phyloP scores from a whole-genome alignment of 1,140 invertebrate species.

The Euwallacea similis region DNA sequence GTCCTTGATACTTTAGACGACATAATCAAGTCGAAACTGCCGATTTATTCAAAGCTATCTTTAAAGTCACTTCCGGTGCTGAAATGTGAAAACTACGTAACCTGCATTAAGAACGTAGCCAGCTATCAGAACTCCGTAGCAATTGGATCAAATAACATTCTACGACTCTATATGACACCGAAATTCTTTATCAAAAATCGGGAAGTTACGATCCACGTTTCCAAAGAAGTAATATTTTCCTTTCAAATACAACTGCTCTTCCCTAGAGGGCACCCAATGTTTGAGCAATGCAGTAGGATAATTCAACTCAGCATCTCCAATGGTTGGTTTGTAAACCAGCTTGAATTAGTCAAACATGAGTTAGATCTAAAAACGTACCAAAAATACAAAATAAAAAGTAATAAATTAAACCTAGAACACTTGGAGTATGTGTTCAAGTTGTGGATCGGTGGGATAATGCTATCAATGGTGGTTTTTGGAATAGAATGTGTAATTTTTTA shows the following conservation, averaged over 20 bases:
- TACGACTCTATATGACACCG: not conserved
- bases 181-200: slow-evolving; percentile 3
- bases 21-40: slow-evolving; percentile 9
- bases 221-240: slow-evolving; percentile 4
- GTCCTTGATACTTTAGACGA: slow-evolving; percentile 6
- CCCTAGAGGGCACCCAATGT: slow-evolving; percentile 9
- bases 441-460: not conserved
- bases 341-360: not conserved
- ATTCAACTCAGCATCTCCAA: slow-evolving; percentile 1
- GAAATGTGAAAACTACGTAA: not conserved
- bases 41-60: slow-evolving; percentile 3
- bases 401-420: not conserved
- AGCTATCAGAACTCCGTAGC: slow-evolving; percentile 5
- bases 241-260: slow-evolving; percentile 12
- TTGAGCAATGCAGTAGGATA: slow-evolving; percentile 10
- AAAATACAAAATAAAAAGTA: slow-evolving; percentile 5
- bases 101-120: slow-evolving; percentile 4
- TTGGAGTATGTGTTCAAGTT: not conserved
- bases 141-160: not conserved
- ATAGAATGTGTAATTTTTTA: too few relatives aligned
- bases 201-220: not conserved
- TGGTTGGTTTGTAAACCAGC: slow-evolving; percentile 9
- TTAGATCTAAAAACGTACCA: not conserved
- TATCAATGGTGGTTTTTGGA: too few relatives aligned
- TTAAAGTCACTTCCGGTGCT: not conserved